Evolutionary conservation across 2,888 invertebrate species (phyloP).

Genomic region (Caenorhabditis afra): DNA sequence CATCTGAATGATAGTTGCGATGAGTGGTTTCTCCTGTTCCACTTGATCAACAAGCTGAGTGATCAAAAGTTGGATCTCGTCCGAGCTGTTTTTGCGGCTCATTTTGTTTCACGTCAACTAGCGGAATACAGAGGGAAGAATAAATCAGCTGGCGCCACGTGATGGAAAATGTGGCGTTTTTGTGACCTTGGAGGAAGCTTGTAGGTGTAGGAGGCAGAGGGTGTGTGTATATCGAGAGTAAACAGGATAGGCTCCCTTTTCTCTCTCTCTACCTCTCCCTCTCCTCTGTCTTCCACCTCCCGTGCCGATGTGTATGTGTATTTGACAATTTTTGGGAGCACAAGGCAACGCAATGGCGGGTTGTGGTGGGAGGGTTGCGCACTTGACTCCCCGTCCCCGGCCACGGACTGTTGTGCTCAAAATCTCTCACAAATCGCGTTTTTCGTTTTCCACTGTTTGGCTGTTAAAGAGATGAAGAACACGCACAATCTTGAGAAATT

Average conservation of each 20-base stretch:
- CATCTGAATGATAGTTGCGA: constrained; percentile 60
- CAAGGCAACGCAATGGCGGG: constrained; percentile 9
- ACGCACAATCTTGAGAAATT: constrained; percentile 23
- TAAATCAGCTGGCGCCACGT: constrained; percentile 10
- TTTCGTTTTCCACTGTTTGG: constrained; percentile 12
- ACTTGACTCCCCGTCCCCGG: constrained; percentile 32
- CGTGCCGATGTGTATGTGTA: constrained; percentile 34
- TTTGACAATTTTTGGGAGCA: constrained; percentile 52
- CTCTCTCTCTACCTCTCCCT: no score
- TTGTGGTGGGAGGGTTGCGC: constrained; percentile 27
- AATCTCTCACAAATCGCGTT: constrained; percentile 10
- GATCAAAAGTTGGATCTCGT: constrained; percentile 48
- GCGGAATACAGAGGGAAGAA: not conserved
- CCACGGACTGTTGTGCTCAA: constrained; percentile 41
- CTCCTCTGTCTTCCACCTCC: no score
- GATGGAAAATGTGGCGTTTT: constrained; percentile 1
- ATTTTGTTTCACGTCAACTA: constrained; percentile 16
- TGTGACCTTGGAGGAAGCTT: constrained; percentile 50
- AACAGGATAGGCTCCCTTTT: constrained; percentile 49
- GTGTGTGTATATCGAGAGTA: constrained; percentile 54
- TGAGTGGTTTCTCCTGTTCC: constrained; percentile 46
- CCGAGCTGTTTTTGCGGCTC: constrained; percentile 25
- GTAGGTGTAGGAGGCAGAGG: constrained; percentile 48
- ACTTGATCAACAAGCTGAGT: constrained; percentile 53
- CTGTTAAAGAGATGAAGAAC: constrained; percentile 23